Percentiles rank a stretch among this genome's conserved stretches.
Evolutionary conservation across 2,888 invertebrate species (phyloP).

Genomic region (Andrena marginata): DNA sequence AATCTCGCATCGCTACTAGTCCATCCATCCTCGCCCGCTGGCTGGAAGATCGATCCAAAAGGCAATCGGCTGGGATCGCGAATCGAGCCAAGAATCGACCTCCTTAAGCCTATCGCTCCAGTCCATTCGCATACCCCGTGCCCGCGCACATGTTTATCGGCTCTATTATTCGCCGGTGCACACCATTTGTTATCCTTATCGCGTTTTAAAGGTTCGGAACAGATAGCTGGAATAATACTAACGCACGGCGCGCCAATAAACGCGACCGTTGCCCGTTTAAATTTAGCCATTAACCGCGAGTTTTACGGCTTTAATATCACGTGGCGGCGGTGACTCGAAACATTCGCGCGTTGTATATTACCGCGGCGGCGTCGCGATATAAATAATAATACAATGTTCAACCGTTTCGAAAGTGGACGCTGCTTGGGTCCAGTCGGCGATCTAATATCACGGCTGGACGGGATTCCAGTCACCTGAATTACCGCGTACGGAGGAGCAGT

Average conservation of each 20-base stretch:
- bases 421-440: not conserved
- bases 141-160: constrained; percentile 8
- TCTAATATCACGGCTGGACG: not conserved
- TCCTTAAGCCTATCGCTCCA: not conserved
- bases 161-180: constrained; percentile 4
- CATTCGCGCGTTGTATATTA: constrained; percentile 17
- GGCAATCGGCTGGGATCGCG: not conserved
- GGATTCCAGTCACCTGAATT: not conserved
- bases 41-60: not conserved
- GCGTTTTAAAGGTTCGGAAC: constrained; percentile 13
- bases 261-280: constrained; percentile 10
- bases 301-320: constrained; percentile 26
- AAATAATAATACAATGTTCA: not conserved
- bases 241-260: constrained; percentile 4
- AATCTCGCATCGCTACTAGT: not conserved
- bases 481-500: not conserved
- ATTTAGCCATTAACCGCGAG: constrained; percentile 29
- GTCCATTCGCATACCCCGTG: constrained; percentile 7
- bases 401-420: not conserved
- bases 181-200: constrained; percentile 21
- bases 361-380: not conserved
- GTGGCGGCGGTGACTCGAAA: constrained; percentile 10
- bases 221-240: constrained; percentile 8
- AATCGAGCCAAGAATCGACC: not conserved
- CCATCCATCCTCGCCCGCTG: not conserved